Percentiles rank a stretch among this genome's conserved stretches.
phyloP scores from a whole-genome alignment of 2,797 vertebrate genomes.

The Halcyon badia region DNA sequence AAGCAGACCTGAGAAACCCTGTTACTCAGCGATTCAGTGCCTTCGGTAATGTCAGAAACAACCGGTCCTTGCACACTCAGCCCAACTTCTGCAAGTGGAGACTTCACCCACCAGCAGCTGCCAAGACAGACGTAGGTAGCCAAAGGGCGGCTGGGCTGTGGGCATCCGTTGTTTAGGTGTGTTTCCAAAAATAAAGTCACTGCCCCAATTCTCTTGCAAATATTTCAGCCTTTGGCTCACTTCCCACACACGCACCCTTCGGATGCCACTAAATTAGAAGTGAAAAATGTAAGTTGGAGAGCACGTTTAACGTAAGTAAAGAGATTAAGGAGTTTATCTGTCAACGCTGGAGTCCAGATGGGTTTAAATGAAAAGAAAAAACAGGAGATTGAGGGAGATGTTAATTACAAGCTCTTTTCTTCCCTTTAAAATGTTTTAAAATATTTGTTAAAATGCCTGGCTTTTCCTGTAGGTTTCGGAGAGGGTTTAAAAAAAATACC shows the following conservation, averaged over 20 bases:
- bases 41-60: not conserved
- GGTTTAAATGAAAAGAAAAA: constrained; percentile 59
- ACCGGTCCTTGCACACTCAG: not conserved
- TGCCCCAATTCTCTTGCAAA: not conserved
- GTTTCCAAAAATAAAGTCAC: constrained; percentile 15
- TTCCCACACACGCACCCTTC: not conserved
- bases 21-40: not conserved
- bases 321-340: constrained; percentile 73
- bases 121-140: not conserved
- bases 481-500: not conserved
- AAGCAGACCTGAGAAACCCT: not conserved
- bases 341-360: constrained; percentile 74
- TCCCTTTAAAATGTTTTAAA: constrained; percentile 48
- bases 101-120: not conserved
- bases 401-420: constrained; percentile 60
- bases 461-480: constrained; percentile 64
- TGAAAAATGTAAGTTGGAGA: constrained; percentile 57
- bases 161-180: not conserved
- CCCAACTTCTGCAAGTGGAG: not conserved
- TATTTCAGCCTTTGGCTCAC: not conserved
- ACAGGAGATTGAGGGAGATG: constrained; percentile 11
- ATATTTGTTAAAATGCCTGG: constrained; percentile 50
- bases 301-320: constrained; percentile 32
- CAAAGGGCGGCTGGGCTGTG: not conserved
- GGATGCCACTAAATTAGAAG: constrained; percentile 34